These are phyloP conservation scores for Silvanus unidentatus DNA, from an alignment of 2,888 invertebrate species.

Conservation along the genomic window DNA sequence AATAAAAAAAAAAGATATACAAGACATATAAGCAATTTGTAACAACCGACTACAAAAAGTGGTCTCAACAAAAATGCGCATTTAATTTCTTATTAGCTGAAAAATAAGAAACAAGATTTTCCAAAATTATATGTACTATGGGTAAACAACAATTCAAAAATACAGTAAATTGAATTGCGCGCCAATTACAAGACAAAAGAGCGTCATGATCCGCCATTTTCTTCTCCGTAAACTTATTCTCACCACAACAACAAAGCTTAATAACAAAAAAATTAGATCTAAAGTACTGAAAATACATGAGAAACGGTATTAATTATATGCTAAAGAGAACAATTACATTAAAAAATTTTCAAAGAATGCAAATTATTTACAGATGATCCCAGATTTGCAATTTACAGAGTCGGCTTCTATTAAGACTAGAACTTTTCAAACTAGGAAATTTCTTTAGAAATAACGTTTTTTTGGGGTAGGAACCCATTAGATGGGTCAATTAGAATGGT, in stretches of 20 bases:
- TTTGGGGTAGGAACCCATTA: no score
- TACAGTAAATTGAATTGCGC: conserved; percentile 31
- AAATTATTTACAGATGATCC: conserved; percentile 29
- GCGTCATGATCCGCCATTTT: conserved; percentile 28
- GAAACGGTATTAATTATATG: conserved; percentile 26
- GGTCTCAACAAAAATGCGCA: conserved; percentile 2
- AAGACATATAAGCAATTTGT: conserved; percentile 25
- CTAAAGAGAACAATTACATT: conserved; percentile 24
- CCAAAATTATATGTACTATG: conserved; percentile 10
- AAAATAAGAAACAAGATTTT: conserved; percentile 20
- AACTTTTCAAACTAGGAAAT: no score
- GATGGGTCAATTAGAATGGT: no score
- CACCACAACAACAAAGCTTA: conserved; percentile 18
- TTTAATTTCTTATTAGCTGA: conserved; percentile 17
- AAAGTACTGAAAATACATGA: conserved; percentile 22
- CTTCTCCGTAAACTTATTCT: conserved; percentile 15
- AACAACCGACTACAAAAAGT: conserved; percentile 13
- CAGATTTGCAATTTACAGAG: conserved; percentile 21
- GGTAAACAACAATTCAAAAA: conserved; percentile 12
- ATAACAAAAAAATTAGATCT: conserved; percentile 19
- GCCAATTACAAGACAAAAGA: conserved; percentile 24
- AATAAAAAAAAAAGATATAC: conserved; percentile 1
- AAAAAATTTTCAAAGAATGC: conserved; percentile 19
- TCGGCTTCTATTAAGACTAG: conserved; percentile 4
- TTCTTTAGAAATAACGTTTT: no score